Evolutionary conservation across 1,140 invertebrate genomes (phyloP).

Genomic region (Cryptotermes secundus): DNA sequence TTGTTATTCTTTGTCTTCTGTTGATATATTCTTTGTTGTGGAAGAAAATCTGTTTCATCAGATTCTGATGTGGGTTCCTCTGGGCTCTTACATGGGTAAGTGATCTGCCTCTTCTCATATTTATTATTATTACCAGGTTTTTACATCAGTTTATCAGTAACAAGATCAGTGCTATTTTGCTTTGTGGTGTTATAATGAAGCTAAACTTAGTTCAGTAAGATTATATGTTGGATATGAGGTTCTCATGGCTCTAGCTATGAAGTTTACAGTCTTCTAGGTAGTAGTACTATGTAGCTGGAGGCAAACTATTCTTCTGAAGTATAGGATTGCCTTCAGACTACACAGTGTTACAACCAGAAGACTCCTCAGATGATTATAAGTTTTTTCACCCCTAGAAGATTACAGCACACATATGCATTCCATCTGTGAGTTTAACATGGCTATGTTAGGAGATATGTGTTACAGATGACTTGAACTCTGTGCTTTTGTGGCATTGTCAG

Average conservation of each 20-base stretch:
- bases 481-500: constrained; percentile 9
- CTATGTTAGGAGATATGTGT: neutral
- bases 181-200: too few species aligned
- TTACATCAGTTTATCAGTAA: neutral
- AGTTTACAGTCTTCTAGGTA: too few species aligned
- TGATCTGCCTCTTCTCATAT: neutral
- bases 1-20: neutral
- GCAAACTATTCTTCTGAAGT: too few species aligned
- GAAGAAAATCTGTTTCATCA: neutral
- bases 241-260: too few species aligned
- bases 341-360: too few species aligned
- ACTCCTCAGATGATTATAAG: neutral
- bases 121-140: neutral
- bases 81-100: neutral
- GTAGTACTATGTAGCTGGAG: too few species aligned
- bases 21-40: neutral
- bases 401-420: neutral
- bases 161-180: neutral
- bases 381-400: too few species aligned
- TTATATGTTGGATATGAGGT: too few species aligned
- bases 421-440: constrained; percentile 1
- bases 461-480: constrained; percentile 6
- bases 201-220: too few species aligned
- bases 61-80: neutral
- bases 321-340: too few species aligned